Evolutionary conservation across 2,113 vertebrate species (phyloP).

Genomic region (Macroglossus sobrinus): DNA sequence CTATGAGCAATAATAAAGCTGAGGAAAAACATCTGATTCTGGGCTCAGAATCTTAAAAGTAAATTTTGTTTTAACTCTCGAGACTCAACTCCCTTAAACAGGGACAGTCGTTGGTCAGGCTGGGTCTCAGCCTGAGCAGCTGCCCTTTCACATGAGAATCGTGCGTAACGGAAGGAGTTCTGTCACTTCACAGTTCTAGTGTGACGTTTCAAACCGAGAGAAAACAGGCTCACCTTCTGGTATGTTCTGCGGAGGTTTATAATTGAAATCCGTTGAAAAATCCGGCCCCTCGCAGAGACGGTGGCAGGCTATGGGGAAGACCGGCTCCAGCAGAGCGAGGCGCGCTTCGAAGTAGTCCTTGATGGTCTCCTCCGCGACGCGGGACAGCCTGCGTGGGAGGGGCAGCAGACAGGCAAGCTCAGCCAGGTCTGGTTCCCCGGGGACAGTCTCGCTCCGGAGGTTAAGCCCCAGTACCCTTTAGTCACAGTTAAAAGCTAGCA

Average conservation of each 20-base stretch:
- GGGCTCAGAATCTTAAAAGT: background rate
- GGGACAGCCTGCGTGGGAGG: constrained; percentile 84
- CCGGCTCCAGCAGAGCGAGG: constrained; percentile 89
- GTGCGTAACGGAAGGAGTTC: background rate
- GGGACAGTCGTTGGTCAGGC: background rate
- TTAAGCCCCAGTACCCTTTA: too few species aligned
- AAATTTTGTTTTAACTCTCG: background rate
- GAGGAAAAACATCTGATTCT: background rate
- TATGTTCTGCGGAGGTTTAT: constrained; percentile 87
- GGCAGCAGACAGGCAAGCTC: too few species aligned
- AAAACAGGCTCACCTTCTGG: constrained; percentile 86
- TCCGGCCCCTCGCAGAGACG: constrained; percentile 95
- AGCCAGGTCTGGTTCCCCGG: background rate
- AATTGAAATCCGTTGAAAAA: constrained; percentile 93
- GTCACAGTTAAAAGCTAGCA: background rate
- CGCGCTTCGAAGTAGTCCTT: constrained; percentile 93
- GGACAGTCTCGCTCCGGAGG: background rate
- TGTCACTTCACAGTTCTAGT: background rate
- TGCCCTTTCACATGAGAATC: background rate
- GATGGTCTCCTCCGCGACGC: constrained; percentile 94
- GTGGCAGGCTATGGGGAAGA: constrained; percentile 95
- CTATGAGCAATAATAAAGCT: background rate
- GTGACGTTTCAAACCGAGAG: background rate
- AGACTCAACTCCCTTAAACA: background rate
- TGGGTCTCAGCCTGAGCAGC: background rate